phyloP scores from a whole-genome alignment of 2,888 invertebrate genomes.

The Selenia dentaria region DNA sequence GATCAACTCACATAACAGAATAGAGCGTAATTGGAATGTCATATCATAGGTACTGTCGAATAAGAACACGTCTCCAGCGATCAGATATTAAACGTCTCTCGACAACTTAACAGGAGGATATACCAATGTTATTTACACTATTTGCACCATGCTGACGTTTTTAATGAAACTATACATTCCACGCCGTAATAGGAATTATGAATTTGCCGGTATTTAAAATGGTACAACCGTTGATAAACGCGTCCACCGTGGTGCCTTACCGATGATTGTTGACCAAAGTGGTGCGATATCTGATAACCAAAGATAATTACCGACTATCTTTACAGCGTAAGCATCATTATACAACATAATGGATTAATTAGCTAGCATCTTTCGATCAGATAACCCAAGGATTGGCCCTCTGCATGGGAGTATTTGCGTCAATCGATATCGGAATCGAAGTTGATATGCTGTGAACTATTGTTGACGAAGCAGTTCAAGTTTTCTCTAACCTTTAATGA shows the following conservation, averaged over 20 bases:
- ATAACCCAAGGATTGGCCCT: slow-evolving; percentile 64
- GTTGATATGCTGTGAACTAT: slow-evolving; percentile 39
- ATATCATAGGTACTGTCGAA: no score
- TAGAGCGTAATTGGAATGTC: no score
- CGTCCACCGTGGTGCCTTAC: slow-evolving; percentile 40
- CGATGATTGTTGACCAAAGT: slow-evolving; percentile 41
- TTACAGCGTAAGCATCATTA: slow-evolving; percentile 26
- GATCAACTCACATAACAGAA: slow-evolving; percentile 1
- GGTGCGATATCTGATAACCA: slow-evolving; percentile 42
- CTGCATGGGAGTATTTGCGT: slow-evolving; percentile 58
- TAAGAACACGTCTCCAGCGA: neutral
- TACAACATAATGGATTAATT: slow-evolving; percentile 54
- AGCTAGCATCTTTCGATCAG: slow-evolving; percentile 48
- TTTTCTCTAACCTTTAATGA: slow-evolving; percentile 63
- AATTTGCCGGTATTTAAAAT: neutral
- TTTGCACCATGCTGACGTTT: neutral
- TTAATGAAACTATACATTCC: slow-evolving; percentile 3
- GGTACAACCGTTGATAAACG: slow-evolving; percentile 9
- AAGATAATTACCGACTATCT: slow-evolving; percentile 32
- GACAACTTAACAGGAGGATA: slow-evolving; percentile 5
- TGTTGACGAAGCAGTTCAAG: slow-evolving; percentile 59
- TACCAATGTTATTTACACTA: slow-evolving; percentile 11
- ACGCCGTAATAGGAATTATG: neutral
- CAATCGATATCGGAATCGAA: slow-evolving; percentile 57
- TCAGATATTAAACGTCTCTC: slow-evolving; percentile 7